phyloP scores from a whole-genome alignment of 30 jellyfish, hydroid and myxozoan genomes.

The Cassiopea xamachana region DNA sequence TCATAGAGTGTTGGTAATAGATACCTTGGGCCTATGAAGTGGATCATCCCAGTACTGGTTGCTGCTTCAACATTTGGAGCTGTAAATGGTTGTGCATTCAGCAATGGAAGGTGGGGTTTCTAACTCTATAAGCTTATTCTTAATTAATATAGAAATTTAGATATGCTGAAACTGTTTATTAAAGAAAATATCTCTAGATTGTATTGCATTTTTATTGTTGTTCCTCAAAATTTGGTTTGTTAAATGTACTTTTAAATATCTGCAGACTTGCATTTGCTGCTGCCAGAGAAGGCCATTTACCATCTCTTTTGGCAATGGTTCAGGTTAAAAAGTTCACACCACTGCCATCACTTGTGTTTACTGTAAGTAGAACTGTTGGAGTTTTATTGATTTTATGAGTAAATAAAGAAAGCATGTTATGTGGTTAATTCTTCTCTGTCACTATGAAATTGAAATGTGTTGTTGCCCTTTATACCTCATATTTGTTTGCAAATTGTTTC shows the following conservation, averaged over 20 bases:
- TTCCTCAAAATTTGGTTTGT: neutral
- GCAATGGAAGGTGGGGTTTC: constrained; percentile 84
- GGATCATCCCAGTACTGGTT: constrained; percentile 91
- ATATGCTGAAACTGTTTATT: neutral
- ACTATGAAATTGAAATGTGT: too few relatives aligned
- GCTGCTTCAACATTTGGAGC: constrained; percentile 97
- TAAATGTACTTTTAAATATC: neutral
- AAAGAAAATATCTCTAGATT: neutral
- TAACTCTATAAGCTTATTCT: neutral
- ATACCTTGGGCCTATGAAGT: constrained; percentile 84
- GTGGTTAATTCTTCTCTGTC: too few relatives aligned
- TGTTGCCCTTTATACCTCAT: too few relatives aligned
- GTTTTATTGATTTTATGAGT: neutral
- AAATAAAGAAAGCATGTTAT: neutral
- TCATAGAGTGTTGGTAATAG: constrained; percentile 81
- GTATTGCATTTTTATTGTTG: neutral
- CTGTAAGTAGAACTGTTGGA: constrained; percentile 68
- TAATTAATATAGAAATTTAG: neutral
- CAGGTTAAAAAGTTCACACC: constrained; percentile 85
- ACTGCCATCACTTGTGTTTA: constrained; percentile 86
- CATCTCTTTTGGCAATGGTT: constrained; percentile 82
- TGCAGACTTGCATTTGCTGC: constrained; percentile 93
- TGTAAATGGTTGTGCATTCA: constrained; percentile 88
- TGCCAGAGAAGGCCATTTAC: constrained; percentile 96
- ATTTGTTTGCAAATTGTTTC: too few relatives aligned